phyloP scores from a whole-genome alignment of 2,113 vertebrate species.

The Sitta europaea region DNA sequence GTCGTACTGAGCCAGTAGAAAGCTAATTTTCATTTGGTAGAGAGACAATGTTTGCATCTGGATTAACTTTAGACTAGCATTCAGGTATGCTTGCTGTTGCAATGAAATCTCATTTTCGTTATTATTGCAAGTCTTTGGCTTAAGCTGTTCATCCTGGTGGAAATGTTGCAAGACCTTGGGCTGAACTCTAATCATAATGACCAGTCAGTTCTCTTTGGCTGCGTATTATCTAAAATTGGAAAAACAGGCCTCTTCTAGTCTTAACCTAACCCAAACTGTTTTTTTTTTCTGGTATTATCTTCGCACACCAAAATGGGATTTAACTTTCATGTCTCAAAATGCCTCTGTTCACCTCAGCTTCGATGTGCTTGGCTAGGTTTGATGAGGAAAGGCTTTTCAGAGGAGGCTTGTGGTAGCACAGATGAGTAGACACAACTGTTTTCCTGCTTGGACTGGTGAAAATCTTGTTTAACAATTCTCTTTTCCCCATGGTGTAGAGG shows the following conservation, averaged over 20 bases:
- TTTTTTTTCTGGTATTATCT: not conserved
- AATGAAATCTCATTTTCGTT: slow-evolving; percentile 21
- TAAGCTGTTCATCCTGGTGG: not conserved
- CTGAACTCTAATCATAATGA: slow-evolving; percentile 22
- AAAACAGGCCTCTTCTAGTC: slow-evolving; percentile 21
- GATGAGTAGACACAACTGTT: not conserved
- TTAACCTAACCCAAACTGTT: not conserved
- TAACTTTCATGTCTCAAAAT: not conserved
- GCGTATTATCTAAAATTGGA: not conserved
- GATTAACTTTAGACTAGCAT: slow-evolving; percentile 44
- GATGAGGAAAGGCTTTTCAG: not conserved
- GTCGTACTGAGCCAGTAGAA: not conserved
- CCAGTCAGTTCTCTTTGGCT: slow-evolving; percentile 23
- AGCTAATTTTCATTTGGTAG: slow-evolving; percentile 35
- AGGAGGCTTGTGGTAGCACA: not conserved
- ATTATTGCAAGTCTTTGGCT: slow-evolving; percentile 43
- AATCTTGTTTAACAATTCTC: not conserved
- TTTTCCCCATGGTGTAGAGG: not conserved
- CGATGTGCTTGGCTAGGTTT: not conserved
- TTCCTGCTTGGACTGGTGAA: not conserved
- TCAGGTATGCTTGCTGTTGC: slow-evolving; percentile 45
- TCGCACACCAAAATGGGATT: not conserved
- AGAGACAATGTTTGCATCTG: slow-evolving; percentile 6
- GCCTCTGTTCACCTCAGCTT: not conserved
- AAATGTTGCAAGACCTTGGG: slow-evolving; percentile 57